These are phyloP conservation scores for Condylura cristata DNA, from an alignment of 2,113 vertebrate genomes.

Conservation along the genomic window DNA sequence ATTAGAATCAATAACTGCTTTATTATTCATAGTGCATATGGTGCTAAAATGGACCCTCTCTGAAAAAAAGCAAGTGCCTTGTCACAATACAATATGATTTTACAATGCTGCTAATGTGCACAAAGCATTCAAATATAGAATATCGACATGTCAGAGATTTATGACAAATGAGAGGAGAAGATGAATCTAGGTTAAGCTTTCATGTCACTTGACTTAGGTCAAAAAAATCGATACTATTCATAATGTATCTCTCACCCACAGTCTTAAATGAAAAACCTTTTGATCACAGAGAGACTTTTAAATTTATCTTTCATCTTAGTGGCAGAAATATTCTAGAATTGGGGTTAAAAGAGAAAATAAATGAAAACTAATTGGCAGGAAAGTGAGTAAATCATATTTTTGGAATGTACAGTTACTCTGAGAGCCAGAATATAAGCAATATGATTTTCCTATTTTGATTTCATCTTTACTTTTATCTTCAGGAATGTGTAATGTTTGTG, in stretches of 20 bases:
- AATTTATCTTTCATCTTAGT: conserved; percentile 26
- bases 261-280: conserved; percentile 62
- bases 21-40: conserved; percentile 82
- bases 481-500: not conserved
- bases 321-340: conserved; percentile 13
- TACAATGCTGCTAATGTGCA: conserved; percentile 81
- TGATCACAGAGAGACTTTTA: not conserved
- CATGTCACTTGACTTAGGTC: conserved; percentile 69
- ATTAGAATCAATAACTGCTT: conserved; percentile 84
- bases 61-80: conserved; percentile 78
- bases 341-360: conserved; percentile 1
- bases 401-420: not conserved
- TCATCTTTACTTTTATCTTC: not conserved
- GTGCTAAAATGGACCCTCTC: conserved; percentile 73
- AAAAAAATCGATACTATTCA: conserved; percentile 81
- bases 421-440: not conserved
- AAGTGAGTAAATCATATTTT: conserved; percentile 8
- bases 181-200: conserved; percentile 74
- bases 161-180: conserved; percentile 76
- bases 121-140: conserved; percentile 78
- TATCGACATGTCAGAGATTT: conserved; percentile 81
- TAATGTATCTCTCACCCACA: conserved; percentile 68
- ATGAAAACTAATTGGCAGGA: conserved; percentile 29
- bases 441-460: not conserved
- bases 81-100: conserved; percentile 81